phyloP scores from a whole-genome alignment of 2,888 invertebrate genomes.

The Tryphoninae sp. region DNA sequence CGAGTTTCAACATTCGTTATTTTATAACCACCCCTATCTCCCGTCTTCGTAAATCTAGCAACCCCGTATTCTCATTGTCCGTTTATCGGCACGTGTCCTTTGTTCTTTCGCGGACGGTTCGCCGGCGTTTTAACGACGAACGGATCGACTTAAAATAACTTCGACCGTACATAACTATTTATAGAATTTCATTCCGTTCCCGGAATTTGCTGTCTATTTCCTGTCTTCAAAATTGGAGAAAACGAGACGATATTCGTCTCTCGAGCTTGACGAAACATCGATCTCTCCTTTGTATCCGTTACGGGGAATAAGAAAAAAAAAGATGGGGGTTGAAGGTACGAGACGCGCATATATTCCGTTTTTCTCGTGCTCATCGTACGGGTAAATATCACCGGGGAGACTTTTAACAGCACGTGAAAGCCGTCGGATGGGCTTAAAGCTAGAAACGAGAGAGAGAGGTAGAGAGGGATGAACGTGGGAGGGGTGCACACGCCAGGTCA shows the following conservation, averaged over 20 bases:
- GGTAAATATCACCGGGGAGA: slow-evolving; percentile 29
- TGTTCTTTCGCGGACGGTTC: neutral
- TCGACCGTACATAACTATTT: too few species aligned
- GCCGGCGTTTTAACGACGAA: neutral
- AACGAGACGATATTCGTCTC: too few species aligned
- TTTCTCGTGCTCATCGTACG: slow-evolving; percentile 7
- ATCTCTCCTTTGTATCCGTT: neutral
- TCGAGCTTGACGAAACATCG: too few species aligned
- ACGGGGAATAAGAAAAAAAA: neutral
- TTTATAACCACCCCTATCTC: slow-evolving; percentile 31
- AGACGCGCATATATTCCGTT: slow-evolving; percentile 1
- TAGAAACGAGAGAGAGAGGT: slow-evolving; percentile 14
- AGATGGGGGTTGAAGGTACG: neutral
- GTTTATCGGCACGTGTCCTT: neutral
- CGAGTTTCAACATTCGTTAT: slow-evolving; percentile 51
- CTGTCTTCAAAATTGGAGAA: too few species aligned
- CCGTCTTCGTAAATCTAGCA: slow-evolving; percentile 9
- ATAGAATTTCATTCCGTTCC: too few species aligned
- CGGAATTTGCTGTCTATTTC: too few species aligned
- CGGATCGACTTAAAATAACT: too few species aligned
- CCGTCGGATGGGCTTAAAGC: neutral
- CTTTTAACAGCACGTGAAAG: slow-evolving; percentile 41
- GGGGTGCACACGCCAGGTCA: slow-evolving; percentile 45
- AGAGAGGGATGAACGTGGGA: slow-evolving; percentile 45
- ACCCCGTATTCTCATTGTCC: neutral